Base-by-base conservation (phyloP, 2,113 vertebrate species). In the Bujurquina vittata region DNA sequence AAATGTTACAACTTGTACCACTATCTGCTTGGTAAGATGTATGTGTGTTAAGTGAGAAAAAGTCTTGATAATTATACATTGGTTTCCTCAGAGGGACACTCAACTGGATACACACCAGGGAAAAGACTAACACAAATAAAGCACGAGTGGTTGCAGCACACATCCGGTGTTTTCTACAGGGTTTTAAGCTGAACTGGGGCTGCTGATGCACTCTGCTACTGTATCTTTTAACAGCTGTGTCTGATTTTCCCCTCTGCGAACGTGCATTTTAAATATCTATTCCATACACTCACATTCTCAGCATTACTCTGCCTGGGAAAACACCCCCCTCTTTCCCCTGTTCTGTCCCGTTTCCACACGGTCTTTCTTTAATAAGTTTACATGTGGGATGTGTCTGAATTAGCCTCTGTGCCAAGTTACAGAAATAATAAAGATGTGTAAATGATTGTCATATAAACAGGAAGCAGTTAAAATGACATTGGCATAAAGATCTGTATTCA, bases 131-230 rank as follows among this genome's bases (percentile, higher is more conserved):
- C 35, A 73, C 63, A 77, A 80, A 84, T 57, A 79, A 58, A 82
- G 29, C 77, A 40, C 12, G 23, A 72, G 65, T 20, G 14, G 52
- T 23, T 49, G 9, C 2, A 76, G 83, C 75, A 62, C 37, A 54
- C 85, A 88, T 88, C 88, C 81, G 77, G 91, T 79, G 86, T 90
- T 89, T 83, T 86, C 89, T 88, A 81, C 77, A 52, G 74, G 81
- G 88, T 87, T 92, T 93, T 55, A 29, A 67, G 77, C 72, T 72
- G 46, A 72, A 54, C 46, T 54, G 26, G 10, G 26, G 26, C 26
- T 33, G 67, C 2, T 72, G 67, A 54, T 72, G 37, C 35, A 73
- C 55, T 80, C 43, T 37, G 82, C 86, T 81, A 76, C 62, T 63
- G 56, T 73, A 74, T 81, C 83, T 79, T 87, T 81, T 31, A 75